Evolutionary conservation across 2,888 invertebrate species (phyloP).

Genomic region (Anorthoa munda): DNA sequence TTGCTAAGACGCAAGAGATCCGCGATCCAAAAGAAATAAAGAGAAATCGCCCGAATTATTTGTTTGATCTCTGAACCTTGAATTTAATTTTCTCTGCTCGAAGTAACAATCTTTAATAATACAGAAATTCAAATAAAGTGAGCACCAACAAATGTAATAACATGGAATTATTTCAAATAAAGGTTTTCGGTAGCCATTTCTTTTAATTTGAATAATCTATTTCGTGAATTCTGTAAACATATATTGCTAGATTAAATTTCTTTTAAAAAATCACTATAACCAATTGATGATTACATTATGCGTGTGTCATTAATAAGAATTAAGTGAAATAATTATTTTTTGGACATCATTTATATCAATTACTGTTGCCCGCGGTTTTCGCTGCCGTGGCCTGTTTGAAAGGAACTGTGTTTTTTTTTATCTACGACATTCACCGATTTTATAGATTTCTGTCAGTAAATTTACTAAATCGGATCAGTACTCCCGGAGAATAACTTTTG

Average conservation of each 20-base stretch:
- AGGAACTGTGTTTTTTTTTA: too few species aligned
- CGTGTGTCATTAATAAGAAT: too few species aligned
- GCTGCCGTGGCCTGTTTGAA: too few species aligned
- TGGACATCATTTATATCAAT: too few species aligned
- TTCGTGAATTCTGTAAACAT: not conserved
- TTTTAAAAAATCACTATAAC: not conserved
- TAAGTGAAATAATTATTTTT: too few species aligned
- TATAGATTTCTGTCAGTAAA: too few species aligned
- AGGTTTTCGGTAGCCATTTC: not conserved
- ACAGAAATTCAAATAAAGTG: constrained; percentile 15
- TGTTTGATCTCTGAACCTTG: constrained; percentile 62
- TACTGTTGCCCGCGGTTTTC: too few species aligned
- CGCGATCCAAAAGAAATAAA: constrained; percentile 25
- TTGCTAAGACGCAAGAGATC: constrained; percentile 30
- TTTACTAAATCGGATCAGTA: too few species aligned
- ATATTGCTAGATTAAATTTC: not conserved
- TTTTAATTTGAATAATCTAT: not conserved
- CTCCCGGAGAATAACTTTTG: too few species aligned
- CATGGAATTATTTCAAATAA: constrained; percentile 11
- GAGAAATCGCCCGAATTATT: constrained; percentile 61
- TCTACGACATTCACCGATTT: too few species aligned
- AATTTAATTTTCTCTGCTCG: constrained; percentile 33
- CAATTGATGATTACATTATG: too few species aligned
- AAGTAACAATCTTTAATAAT: constrained; percentile 29
- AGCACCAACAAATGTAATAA: constrained; percentile 16